Evolutionary conservation across 1,140 invertebrate species (phyloP).

Genomic region (Drosophila nigromelanica): DNA sequence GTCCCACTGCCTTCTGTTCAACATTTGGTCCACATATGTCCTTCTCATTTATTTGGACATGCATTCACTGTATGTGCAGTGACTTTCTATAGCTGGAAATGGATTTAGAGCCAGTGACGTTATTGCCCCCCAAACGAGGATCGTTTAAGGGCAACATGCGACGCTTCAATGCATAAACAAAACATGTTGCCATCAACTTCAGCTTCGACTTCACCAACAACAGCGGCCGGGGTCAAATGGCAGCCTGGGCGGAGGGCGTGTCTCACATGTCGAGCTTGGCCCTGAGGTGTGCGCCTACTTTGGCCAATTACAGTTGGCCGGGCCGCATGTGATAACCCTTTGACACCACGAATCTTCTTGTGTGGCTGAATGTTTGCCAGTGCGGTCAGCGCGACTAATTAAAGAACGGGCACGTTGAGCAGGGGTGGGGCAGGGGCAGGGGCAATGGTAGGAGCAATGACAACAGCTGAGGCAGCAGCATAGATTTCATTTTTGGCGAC

Average conservation of each 20-base stretch:
- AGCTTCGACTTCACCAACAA: slow-evolving; percentile 9
- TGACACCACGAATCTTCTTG: slow-evolving; percentile 45
- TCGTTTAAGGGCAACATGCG: slow-evolving; percentile 36
- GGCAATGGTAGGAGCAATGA: too few relatives aligned
- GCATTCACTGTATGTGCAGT: slow-evolving; percentile 6
- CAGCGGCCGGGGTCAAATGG: too few relatives aligned
- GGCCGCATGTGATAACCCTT: slow-evolving; percentile 61
- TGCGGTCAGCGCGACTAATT: slow-evolving; percentile 57
- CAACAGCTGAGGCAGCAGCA: slow-evolving; percentile 18
- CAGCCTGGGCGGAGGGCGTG: not conserved
- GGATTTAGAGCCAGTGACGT: slow-evolving; percentile 42
- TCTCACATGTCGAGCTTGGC: slow-evolving; percentile 16
- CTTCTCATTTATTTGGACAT: not conserved
- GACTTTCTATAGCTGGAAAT: slow-evolving; percentile 34
- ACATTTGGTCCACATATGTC: too few relatives aligned
- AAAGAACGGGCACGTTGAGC: slow-evolving; percentile 68
- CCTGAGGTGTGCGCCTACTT: slow-evolving; percentile 69
- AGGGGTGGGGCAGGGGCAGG: too few relatives aligned
- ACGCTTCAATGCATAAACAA: slow-evolving; percentile 65
- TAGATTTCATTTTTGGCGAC: slow-evolving; percentile 76
- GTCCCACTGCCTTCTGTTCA: too few relatives aligned
- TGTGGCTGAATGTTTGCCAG: slow-evolving; percentile 32
- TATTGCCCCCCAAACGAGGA: slow-evolving; percentile 14
- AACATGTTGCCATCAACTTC: slow-evolving; percentile 54
- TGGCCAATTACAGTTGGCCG: slow-evolving; percentile 59